Base-by-base conservation (phyloP, 1,140 invertebrate species). In the Drosophila kanapiae region DNA sequence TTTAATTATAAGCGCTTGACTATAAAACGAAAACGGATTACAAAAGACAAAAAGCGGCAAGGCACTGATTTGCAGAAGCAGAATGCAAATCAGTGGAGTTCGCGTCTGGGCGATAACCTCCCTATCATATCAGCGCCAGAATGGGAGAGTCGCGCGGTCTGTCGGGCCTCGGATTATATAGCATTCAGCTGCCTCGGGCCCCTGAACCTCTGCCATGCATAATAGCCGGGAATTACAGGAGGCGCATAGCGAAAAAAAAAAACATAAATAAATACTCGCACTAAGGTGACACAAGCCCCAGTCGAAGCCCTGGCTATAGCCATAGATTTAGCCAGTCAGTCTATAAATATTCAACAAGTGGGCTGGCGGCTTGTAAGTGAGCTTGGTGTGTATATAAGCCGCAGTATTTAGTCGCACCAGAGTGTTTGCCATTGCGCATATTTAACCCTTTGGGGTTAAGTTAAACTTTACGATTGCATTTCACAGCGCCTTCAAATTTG, bases 371-470 rank as follows among this genome's bases (percentile, higher is more conserved):
- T 78, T 67, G 69, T 76, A 51, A 77, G 69, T 67, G 42, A 69
- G 74, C 72, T 72, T 4, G 51, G 9, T 47, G 9, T 47, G 18
- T 65, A 38, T 47, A 47, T 35, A 29, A 47, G 69, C 40, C 42
- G 7, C 54, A 53, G 61, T 48, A 61, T 70, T 48, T 79, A 82
- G 75, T 75, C 79, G 60, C 75, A n/a, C 29, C 18, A 18, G 51
- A 16, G 69, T 58, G 33, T 38, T 82, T 87, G 79, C 82, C 72
- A 78, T 87, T 86, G 83, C 84, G 84, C 84, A 88, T 88, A 69
- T 81, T 88, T 88, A 88, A 88, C 84, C 84, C 81, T 76, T 76
- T 35, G 77, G 85, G 85, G 84, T 88, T 88, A 90, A 88, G 85
- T 85, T 88, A 88, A 90, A 67, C 84, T 84, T 81, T 88, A 79